Percentiles rank a stretch among this genome's conserved stretches.
Evolutionary conservation across 2,797 vertebrate species (phyloP).

Genomic region (Schizothorax lantsangensis): DNA sequence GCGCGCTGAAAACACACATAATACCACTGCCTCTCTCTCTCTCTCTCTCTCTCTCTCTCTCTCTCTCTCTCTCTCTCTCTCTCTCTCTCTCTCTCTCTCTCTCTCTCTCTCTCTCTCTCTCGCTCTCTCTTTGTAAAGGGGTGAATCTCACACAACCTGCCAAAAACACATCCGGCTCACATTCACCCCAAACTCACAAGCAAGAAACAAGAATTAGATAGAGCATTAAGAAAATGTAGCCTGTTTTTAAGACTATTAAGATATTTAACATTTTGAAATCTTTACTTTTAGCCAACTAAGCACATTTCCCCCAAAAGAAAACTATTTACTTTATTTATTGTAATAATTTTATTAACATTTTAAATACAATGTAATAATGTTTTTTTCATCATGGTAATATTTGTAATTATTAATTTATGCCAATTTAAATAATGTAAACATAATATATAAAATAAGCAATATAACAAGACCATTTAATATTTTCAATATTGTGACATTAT

Average conservation of each 20-base stretch:
- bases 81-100: slow-evolving; percentile 16
- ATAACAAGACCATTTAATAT: not conserved
- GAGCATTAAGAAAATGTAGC: not conserved
- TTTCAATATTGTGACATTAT: not conserved
- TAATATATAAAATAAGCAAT: not conserved
- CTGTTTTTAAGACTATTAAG: not conserved
- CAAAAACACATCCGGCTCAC: not conserved
- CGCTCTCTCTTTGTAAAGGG: slow-evolving; percentile 14
- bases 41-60: too few relatives aligned
- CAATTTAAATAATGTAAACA: not conserved
- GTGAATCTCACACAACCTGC: not conserved
- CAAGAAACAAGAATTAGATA: not conserved
- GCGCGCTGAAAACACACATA: slow-evolving; percentile 11
- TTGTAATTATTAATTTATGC: not conserved
- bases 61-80: slow-evolving; percentile 12
- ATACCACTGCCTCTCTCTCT: not conserved
- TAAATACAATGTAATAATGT: not conserved
- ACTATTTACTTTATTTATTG: not conserved
- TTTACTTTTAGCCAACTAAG: not conserved
- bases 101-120: slow-evolving; percentile 6
- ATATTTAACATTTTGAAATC: not conserved
- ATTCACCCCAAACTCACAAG: not conserved
- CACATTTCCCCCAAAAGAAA: not conserved
- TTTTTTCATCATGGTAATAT: not conserved
- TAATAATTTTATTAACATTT: not conserved